Evolutionary conservation across 2,797 vertebrate species (phyloP).

Genomic region (Allobates femoralis): DNA sequence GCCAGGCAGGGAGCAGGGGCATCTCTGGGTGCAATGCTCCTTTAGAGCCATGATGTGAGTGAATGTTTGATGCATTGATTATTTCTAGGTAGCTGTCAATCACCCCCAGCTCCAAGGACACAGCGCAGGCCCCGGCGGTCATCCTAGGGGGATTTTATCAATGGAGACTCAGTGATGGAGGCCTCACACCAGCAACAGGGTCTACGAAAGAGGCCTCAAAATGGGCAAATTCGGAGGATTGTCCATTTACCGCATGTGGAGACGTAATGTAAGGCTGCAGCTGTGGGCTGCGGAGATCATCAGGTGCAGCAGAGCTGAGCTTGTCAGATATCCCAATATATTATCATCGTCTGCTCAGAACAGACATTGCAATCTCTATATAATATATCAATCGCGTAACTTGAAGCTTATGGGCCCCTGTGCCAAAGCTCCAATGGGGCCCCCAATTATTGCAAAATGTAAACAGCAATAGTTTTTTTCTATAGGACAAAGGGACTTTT

Average conservation of each 20-base stretch:
- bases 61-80: neutral
- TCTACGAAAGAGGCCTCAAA: neutral
- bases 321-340: neutral
- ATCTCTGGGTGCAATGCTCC: neutral
- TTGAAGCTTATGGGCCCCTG: no score
- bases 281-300: neutral
- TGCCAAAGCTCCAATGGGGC: no score
- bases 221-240: neutral
- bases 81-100: slow-evolving; percentile 8
- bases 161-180: neutral
- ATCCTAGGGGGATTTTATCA: neutral
- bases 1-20: neutral
- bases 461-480: no score
- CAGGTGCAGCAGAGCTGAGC: neutral
- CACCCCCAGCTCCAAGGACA: neutral
- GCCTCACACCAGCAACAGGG: neutral
- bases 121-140: neutral
- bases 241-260: neutral
- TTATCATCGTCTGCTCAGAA: neutral
- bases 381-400: no score
- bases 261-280: neutral
- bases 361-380: neutral
- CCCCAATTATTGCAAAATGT: no score
- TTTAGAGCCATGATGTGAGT: neutral
- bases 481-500: no score